phyloP scores from a whole-genome alignment of 2,113 vertebrate species.

The Sceloporus undulatus region DNA sequence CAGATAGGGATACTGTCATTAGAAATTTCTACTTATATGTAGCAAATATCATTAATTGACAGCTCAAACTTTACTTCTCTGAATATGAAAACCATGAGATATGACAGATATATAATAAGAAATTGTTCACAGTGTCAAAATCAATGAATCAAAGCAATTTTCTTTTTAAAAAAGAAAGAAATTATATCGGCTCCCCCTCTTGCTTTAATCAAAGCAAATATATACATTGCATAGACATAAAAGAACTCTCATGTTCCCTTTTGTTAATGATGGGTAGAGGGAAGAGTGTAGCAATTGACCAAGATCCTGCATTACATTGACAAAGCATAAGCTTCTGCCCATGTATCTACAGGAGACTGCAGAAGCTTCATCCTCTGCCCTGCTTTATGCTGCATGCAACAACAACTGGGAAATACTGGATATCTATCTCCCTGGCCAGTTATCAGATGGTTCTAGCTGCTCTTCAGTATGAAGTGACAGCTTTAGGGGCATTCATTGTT shows the following conservation, averaged over 20 bases:
- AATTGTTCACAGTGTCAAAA: background rate
- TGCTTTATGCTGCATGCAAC: too few species aligned
- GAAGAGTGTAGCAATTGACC: background rate
- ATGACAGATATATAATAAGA: constrained; percentile 25
- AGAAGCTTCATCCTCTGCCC: too few species aligned
- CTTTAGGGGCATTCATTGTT: too few species aligned
- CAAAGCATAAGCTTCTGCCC: too few species aligned
- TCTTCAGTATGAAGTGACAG: too few species aligned
- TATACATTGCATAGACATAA: constrained; percentile 11
- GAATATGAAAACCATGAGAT: constrained; percentile 1
- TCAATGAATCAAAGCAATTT: constrained; percentile 38
- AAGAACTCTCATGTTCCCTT: constrained; percentile 20
- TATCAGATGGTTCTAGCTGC: too few species aligned
- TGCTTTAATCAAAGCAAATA: constrained; percentile 32
- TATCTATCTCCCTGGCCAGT: too few species aligned
- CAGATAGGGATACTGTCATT: constrained; percentile 20
- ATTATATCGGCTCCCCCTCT: background rate
- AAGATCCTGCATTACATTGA: background rate
- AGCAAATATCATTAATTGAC: constrained; percentile 19
- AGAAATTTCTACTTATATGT: constrained; percentile 27
- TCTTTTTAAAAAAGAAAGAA: background rate
- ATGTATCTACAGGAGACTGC: too few species aligned
- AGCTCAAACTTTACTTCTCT: constrained; percentile 30
- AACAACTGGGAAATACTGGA: too few species aligned
- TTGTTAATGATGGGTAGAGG: background rate